These are phyloP conservation scores for Anarrhichthys ocellatus DNA, from an alignment of 2,113 vertebrate genomes.

Conservation along the genomic window DNA sequence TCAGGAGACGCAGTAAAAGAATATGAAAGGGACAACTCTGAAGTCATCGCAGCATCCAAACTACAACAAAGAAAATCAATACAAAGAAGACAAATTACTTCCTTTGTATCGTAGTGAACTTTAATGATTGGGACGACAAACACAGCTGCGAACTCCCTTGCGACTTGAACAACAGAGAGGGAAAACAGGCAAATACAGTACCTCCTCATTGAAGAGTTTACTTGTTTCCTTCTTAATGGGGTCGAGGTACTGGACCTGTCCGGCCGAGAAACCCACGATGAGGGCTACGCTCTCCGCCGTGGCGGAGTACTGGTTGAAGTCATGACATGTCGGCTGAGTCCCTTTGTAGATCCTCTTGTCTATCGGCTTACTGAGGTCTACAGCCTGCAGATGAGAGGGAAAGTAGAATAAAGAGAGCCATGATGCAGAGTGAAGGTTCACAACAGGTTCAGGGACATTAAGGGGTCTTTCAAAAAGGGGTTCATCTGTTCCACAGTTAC, in stretches of 20 bases:
- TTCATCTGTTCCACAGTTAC: neutral
- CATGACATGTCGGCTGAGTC: slow-evolving; percentile 93
- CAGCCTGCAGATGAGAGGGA: slow-evolving; percentile 78
- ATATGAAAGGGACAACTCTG: neutral
- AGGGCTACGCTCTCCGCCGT: slow-evolving; percentile 89
- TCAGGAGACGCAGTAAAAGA: slow-evolving; percentile 6
- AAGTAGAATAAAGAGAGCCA: neutral
- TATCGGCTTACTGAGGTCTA: slow-evolving; percentile 93
- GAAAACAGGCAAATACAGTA: slow-evolving; percentile 48
- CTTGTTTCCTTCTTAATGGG: slow-evolving; percentile 94
- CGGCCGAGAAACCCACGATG: slow-evolving; percentile 92
- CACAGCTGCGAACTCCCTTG: neutral
- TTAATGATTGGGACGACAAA: neutral
- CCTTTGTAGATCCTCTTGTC: slow-evolving; percentile 95
- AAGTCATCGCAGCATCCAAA: slow-evolving; percentile 1
- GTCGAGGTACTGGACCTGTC: slow-evolving; percentile 93
- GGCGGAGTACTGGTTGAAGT: slow-evolving; percentile 94
- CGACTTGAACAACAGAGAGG: neutral
- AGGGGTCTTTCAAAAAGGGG: neutral
- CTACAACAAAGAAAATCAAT: neutral
- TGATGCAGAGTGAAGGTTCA: neutral
- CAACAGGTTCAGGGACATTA: slow-evolving; percentile 1
- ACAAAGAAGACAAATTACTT: slow-evolving; percentile 5
- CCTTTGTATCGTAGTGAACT: neutral
- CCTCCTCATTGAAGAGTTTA: slow-evolving; percentile 95